These are phyloP conservation scores for Xestobium rufovillosum DNA, from an alignment of 2,888 invertebrate genomes.

Conservation along the genomic window DNA sequence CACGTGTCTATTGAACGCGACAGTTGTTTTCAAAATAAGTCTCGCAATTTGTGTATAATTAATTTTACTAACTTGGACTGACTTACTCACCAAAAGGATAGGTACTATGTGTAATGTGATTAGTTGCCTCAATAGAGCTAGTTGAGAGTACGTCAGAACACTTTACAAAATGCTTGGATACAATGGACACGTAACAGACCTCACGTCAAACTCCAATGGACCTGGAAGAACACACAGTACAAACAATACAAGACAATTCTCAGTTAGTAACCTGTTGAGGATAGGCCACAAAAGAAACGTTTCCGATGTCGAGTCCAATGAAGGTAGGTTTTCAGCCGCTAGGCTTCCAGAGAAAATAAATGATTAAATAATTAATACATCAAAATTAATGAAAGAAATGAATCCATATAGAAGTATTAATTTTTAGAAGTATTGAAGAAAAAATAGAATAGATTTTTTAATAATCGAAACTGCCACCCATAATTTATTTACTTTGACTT, in stretches of 20 bases:
- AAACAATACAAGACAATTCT: conserved; percentile 39
- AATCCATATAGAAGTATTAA: not conserved
- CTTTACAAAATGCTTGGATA: conserved; percentile 29
- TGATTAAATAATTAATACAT: not conserved
- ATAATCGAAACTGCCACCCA: too few species aligned
- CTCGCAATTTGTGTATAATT: too few species aligned
- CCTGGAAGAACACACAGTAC: conserved; percentile 28
- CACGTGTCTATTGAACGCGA: conserved; percentile 19
- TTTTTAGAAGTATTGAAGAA: too few species aligned
- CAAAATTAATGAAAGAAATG: not conserved
- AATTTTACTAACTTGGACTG: too few species aligned
- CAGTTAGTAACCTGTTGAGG: conserved; percentile 39
- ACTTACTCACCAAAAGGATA: too few species aligned
- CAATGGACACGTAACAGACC: conserved; percentile 29
- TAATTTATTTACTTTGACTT: too few species aligned
- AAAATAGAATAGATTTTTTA: too few species aligned
- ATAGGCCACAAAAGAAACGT: conserved; percentile 33
- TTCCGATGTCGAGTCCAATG: conserved; percentile 33
- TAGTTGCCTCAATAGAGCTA: not conserved
- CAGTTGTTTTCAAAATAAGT: too few species aligned
- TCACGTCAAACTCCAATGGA: conserved; percentile 25
- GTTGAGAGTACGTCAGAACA: too few species aligned
- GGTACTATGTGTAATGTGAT: too few species aligned
- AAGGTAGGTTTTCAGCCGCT: conserved; percentile 31
- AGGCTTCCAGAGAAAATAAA: too few species aligned